phyloP scores from a whole-genome alignment of 2,888 invertebrate species.

The Caenorhabditis parvicauda region DNA sequence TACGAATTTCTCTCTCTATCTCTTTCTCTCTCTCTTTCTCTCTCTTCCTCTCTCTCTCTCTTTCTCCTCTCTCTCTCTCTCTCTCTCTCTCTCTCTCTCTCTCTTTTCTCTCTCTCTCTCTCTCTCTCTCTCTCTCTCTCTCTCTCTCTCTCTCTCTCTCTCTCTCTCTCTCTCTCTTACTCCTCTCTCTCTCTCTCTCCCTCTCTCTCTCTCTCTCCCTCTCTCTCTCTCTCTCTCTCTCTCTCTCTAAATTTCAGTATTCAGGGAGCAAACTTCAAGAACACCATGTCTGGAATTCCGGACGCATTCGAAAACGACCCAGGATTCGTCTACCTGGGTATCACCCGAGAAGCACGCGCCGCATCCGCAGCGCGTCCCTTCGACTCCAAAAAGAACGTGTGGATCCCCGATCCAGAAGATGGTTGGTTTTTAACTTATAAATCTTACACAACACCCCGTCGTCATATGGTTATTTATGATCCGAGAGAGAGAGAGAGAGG shows the following conservation, averaged over 20 bases:
- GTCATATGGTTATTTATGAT: neutral
- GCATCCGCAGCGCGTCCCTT: constrained; percentile 54
- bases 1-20: too few relatives aligned
- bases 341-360: constrained; percentile 43
- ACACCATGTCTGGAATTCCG: constrained; percentile 25
- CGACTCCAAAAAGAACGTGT: constrained; percentile 98
- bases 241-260: neutral
- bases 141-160: neutral
- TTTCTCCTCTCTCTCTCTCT: neutral
- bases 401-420: constrained; percentile 97
- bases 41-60: neutral
- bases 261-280: neutral
- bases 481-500: too few relatives aligned
- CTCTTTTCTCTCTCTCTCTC: neutral
- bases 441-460: too few relatives aligned
- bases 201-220: neutral
- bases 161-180: too few relatives aligned
- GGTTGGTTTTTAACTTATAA: constrained; percentile 67
- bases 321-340: constrained; percentile 52
- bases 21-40: constrained; percentile 3
- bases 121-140: neutral
- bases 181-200: neutral
- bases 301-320: constrained; percentile 55
- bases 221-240: neutral
- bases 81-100: neutral